These are phyloP conservation scores for Drosophila burlai DNA, from an alignment of 1,140 invertebrate genomes.

Conservation along the genomic window DNA sequence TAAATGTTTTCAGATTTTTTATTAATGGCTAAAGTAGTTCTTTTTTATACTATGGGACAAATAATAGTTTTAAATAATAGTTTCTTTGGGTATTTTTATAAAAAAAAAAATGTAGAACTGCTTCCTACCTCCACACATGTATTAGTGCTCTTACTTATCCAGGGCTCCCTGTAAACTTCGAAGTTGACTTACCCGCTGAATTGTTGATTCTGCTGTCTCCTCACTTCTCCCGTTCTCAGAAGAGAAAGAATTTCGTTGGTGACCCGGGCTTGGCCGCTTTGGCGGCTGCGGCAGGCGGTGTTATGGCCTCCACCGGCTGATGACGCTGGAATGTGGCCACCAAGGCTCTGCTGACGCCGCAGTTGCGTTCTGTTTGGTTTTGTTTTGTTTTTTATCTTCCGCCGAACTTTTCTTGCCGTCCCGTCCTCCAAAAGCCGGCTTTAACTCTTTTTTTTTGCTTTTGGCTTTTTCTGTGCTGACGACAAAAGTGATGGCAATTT, in stretches of 20 bases:
- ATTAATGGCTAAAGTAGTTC: no score
- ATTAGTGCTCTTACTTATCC: neutral
- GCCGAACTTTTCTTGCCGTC: constrained; percentile 13
- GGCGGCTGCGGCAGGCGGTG: constrained; percentile 5
- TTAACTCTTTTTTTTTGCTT: constrained; percentile 5
- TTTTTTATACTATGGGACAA: no score
- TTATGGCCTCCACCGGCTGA: constrained; percentile 36
- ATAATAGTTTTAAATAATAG: no score
- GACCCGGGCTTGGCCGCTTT: constrained; percentile 42
- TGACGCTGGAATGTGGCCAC: constrained; percentile 50
- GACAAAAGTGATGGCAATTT: constrained; percentile 48
- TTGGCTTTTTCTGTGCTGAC: constrained; percentile 22
- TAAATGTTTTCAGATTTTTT: neutral
- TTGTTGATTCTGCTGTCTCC: constrained; percentile 11
- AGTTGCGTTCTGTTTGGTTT: constrained; percentile 43
- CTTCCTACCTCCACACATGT: neutral
- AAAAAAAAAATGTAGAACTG: neutral
- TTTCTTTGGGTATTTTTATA: no score
- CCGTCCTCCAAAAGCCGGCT: constrained; percentile 39
- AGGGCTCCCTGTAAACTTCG: constrained; percentile 10
- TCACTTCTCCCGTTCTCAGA: neutral
- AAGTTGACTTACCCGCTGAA: constrained; percentile 31
- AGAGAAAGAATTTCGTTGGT: constrained; percentile 23
- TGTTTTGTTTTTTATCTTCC: constrained; percentile 7
- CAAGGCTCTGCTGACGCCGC: constrained; percentile 43